Base-by-base conservation (phyloP, 2,888 invertebrate species). In the Acleris laterana region DNA sequence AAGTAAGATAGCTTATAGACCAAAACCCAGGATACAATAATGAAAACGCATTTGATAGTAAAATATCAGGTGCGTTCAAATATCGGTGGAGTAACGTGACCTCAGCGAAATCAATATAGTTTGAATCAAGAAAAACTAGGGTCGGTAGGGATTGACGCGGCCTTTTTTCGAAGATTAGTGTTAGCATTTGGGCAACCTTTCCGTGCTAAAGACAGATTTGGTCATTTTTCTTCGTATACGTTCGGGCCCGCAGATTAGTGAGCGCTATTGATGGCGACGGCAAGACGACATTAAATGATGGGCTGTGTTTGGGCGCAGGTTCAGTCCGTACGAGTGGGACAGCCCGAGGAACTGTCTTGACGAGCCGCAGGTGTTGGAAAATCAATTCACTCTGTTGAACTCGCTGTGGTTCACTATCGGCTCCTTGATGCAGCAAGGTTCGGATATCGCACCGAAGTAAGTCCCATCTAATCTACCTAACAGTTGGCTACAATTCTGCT, bases 391-490 rank as follows among this genome's bases (percentile, higher is more conserved):
- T 81, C 94, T 98, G 86, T 95, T 97, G 92, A 98, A 98, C 95
- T 97, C 97, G 88, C 95, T 98, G 89, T 98, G 98, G 98, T 98
- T 98, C 94, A 97, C 97, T 92, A 97, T 98, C 88, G 96, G 97
- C 85, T 96, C 97, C 83, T 95, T 97, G 94, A 96, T 97, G 96
- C 97, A 97, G 94, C 97, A 97, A 94, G 97, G 97, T 93, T 97
- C 96, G 90, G 97, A 97, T 94, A 96, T 97, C 93, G 97, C 97
- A 82, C 97, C 97, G 90, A 96, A 96, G 96, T 96, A 95, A 96
- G 96, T 95, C 82, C 80, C 79, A 77, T 76, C 74, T 73, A 69
- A 70, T 71, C 73, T 73, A 78, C 70, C 69, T 76, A 78, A 80
- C 80, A 77, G 82, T 80, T 71, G 82, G 83, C 79, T 88, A 87